Conservation (phyloP, 2,113 vertebrate species). For the Equus quagga region DNA sequence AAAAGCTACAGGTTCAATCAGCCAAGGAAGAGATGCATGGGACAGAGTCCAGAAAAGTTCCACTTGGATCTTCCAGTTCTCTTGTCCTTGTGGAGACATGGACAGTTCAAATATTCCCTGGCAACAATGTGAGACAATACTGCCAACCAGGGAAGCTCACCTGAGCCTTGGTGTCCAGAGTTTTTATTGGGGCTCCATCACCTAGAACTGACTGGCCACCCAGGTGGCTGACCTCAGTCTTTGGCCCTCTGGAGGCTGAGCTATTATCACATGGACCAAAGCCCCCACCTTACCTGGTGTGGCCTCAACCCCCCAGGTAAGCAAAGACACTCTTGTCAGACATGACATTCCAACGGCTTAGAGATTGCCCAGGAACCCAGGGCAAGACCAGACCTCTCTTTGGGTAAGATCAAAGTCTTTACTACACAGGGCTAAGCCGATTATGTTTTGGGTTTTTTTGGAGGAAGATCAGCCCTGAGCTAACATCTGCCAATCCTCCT, state of each 20-base stretch:
- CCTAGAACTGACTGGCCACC: neutral
- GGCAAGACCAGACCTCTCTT: neutral
- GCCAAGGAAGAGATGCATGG: neutral
- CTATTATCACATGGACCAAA: neutral
- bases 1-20: neutral
- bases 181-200: neutral
- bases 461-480: too few relatives aligned
- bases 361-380: neutral
- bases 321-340: neutral
- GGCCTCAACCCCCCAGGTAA: neutral
- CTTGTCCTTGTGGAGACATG: neutral
- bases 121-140: neutral
- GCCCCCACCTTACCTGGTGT: neutral
- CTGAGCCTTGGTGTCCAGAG: neutral
- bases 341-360: neutral
- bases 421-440: neutral
- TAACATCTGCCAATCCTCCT: too few relatives aligned
- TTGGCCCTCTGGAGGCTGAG: neutral
- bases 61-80: rapidly evolving
- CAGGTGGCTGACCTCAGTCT: neutral
- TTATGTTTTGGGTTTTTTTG: neutral
- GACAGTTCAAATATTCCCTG: rapidly evolving
- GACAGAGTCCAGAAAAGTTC: too few relatives aligned
- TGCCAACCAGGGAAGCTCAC: neutral
- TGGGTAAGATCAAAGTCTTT: neutral